Conservation (phyloP, 2,797 vertebrate species). For the Myiotriccus ornatus region DNA sequence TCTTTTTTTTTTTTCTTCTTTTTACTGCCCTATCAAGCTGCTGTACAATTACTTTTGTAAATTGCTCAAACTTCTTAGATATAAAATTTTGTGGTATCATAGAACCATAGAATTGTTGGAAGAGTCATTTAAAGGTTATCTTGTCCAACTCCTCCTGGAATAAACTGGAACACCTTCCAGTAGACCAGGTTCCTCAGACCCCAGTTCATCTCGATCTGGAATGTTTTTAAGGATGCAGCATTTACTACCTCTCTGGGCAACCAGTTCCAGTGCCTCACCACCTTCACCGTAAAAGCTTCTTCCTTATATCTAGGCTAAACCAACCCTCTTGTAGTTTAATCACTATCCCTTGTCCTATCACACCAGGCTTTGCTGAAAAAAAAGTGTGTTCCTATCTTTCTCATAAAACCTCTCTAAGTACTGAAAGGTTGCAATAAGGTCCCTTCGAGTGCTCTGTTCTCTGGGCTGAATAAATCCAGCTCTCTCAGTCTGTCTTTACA, state of each 20-base stretch:
- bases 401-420: neutral
- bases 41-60: neutral
- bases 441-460: neutral
- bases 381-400: neutral
- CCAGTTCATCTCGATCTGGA: neutral
- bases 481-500: neutral
- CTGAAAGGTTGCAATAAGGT: neutral
- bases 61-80: neutral
- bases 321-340: neutral
- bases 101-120: neutral
- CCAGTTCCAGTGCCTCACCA: neutral
- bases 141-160: rapidly evolving
- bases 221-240: neutral
- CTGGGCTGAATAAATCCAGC: neutral
- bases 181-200: neutral
- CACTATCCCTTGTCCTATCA: neutral
- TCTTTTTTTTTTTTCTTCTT: neutral
- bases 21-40: neutral
- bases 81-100: neutral
- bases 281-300: neutral
- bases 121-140: neutral
- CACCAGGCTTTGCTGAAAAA: neutral
- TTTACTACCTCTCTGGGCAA: neutral
- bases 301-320: neutral
- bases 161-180: neutral